Percentiles rank a stretch among this genome's conserved stretches.
Evolutionary conservation across 2,888 invertebrate species (phyloP).

Genomic region (Polydesmus complanatus): DNA sequence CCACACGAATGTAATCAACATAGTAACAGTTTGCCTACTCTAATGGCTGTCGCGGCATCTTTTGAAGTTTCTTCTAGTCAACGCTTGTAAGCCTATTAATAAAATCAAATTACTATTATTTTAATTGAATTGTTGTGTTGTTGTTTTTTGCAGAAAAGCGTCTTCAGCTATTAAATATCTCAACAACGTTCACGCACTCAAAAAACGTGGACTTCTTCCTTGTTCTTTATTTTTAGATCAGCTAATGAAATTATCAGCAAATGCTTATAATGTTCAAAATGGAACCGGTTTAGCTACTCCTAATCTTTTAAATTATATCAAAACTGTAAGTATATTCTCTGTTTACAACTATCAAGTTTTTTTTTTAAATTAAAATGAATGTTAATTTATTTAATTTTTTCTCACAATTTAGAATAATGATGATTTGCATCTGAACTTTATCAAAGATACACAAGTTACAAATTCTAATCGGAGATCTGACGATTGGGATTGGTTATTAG

Average conservation of each 20-base stretch:
- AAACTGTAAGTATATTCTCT: not conserved
- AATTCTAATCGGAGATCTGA: slow-evolving; percentile 57
- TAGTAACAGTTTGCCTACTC: slow-evolving; percentile 65
- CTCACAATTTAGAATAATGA: slow-evolving; percentile 9
- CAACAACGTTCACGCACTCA: slow-evolving; percentile 30
- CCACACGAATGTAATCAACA: slow-evolving; percentile 74
- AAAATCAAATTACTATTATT: not conserved
- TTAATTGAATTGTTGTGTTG: not conserved
- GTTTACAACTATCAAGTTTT: not conserved
- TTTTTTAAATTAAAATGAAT: no score
- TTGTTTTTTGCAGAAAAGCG: slow-evolving; percentile 33
- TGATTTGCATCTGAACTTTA: slow-evolving; percentile 24
- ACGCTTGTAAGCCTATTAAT: slow-evolving; percentile 13
- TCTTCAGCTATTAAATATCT: slow-evolving; percentile 31
- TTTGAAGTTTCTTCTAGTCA: slow-evolving; percentile 12
- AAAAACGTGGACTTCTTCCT: slow-evolving; percentile 32
- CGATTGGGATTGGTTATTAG: slow-evolving; percentile 87
- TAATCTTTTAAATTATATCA: no score
- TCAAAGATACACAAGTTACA: slow-evolving; percentile 70
- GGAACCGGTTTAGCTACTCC: no score
- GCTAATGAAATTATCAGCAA: slow-evolving; percentile 21
- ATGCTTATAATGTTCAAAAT: slow-evolving; percentile 29
- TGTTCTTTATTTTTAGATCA: slow-evolving; percentile 28
- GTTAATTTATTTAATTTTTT: not conserved
- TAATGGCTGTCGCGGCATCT: slow-evolving; percentile 62